A percentile compares a stretch with the other conserved stretches of the same genome.
Evolutionary conservation across 2,888 invertebrate genomes (phyloP).

Genomic region (Tryphoninae sp.): DNA sequence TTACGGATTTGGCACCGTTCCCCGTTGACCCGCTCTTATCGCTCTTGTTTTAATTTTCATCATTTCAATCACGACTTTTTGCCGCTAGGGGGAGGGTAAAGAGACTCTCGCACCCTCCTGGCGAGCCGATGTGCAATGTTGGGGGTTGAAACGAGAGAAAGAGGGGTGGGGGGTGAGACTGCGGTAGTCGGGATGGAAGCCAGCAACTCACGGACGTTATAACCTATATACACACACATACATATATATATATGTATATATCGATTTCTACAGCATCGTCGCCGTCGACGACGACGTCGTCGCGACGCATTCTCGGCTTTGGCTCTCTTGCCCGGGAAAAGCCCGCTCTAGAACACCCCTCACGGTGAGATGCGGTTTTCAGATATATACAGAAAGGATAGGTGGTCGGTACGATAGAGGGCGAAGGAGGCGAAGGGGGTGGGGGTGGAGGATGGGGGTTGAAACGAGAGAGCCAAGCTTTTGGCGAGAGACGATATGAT

Average conservation of each 20-base stretch:
- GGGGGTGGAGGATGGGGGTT: not conserved
- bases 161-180: slow-evolving; percentile 10
- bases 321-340: slow-evolving; percentile 29
- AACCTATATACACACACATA: slow-evolving; percentile 30
- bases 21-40: slow-evolving; percentile 62
- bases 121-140: slow-evolving; percentile 25
- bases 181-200: slow-evolving; percentile 60
- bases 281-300: slow-evolving; percentile 53
- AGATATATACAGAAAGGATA: slow-evolving; percentile 18
- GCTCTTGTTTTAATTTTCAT: slow-evolving; percentile 71
- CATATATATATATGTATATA: not conserved
- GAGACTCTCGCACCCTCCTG: slow-evolving; percentile 28
- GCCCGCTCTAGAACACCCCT: slow-evolving; percentile 29
- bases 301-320: slow-evolving; percentile 56
- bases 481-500: slow-evolving; percentile 51
- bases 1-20: slow-evolving; percentile 73
- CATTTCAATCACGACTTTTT: slow-evolving; percentile 74
- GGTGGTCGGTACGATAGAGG: not conserved
- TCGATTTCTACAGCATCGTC: slow-evolving; percentile 13
- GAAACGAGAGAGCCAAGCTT: slow-evolving; percentile 52
- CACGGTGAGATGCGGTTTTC: slow-evolving; percentile 59
- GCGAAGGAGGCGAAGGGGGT: not conserved
- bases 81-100: slow-evolving; percentile 30
- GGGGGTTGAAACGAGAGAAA: slow-evolving; percentile 1
- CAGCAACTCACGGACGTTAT: slow-evolving; percentile 41